Evolutionary conservation across 2,113 vertebrate species (phyloP), one percentile per base, ranked within the genome.

Genomic region (Microcebus murinus): DNA sequence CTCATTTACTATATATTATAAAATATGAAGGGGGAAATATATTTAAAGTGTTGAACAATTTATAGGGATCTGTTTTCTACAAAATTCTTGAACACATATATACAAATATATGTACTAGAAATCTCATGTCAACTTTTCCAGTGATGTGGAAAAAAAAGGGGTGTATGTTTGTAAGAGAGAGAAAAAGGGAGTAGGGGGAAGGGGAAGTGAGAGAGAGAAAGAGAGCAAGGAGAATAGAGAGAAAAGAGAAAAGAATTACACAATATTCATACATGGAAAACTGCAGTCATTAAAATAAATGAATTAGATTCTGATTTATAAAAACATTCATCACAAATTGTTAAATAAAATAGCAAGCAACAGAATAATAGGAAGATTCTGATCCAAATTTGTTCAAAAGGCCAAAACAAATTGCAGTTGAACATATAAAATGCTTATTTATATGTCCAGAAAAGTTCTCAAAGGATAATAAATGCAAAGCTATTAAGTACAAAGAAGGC

Each of bases 291-390:
- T 74, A 74, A 79, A 91, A 85, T 89, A 89, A 94, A 61, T 87
- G 89, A 94, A 57, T 87, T 92, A 31, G 13, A 52, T 85, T 87
- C 14, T 34, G 2, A 93, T 92, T 81, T 87, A 76, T 63, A 74
- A 95, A 89, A 91, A 92, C n/a, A 86, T 63, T 5, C 2, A 39
- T 8, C 29, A 5, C 2, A 42, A 79, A 86, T 80, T 80, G 25
- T 89, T 91, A 91, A 90, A 70, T 70, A 92, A 88, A 92, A 63
- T 18, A 85, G 3, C 8, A 92, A 92, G 18, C 6, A n/a, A 7
- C 50, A 45, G 8, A 74, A 79, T 20, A 82, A n/a, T 68, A 85
- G 70, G 63, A 87, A 87, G 23, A 74, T 11, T 83, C 39, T 52
- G 27, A 84, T 39, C 17, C 1, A 15, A 76, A 73, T 74, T 85